These are phyloP conservation scores for Cerceris rybyensis DNA, from an alignment of 2,888 invertebrate species.

Conservation along the genomic window DNA sequence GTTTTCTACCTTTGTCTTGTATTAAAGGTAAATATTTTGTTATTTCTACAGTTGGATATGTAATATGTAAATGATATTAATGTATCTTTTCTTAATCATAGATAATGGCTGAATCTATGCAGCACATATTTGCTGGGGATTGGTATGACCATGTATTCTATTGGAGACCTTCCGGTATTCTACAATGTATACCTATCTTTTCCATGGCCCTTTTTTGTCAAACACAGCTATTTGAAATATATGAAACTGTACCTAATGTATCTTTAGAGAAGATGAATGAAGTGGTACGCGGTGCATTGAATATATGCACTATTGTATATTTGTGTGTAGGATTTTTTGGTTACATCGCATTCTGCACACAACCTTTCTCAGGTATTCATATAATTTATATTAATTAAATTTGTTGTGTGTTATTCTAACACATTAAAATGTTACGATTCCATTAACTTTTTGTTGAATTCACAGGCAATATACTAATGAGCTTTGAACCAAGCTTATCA, in stretches of 20 bases:
- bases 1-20: constrained; percentile 95
- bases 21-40: constrained; percentile 86
- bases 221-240: constrained; percentile 97
- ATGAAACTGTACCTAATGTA: constrained; percentile 93
- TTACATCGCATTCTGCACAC: constrained; percentile 93
- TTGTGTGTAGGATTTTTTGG: constrained; percentile 96
- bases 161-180: constrained; percentile 92
- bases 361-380: constrained; percentile 87
- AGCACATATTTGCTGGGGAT: constrained; percentile 88
- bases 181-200: constrained; percentile 97
- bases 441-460: constrained; percentile 51
- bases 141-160: constrained; percentile 89
- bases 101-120: constrained; percentile 91
- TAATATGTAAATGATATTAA: constrained; percentile 12
- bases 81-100: constrained; percentile 74
- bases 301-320: constrained; percentile 95
- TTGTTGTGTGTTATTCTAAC: neutral
- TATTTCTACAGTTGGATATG: neutral
- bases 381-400: neutral
- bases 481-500: constrained; percentile 90
- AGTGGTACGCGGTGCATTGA: constrained; percentile 94
- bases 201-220: constrained; percentile 98
- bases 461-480: constrained; percentile 94
- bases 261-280: constrained; percentile 94
- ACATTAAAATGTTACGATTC: neutral